Evolutionary conservation across 2,797 vertebrate species (phyloP).

Genomic region (Semaprochilodus insignis): DNA sequence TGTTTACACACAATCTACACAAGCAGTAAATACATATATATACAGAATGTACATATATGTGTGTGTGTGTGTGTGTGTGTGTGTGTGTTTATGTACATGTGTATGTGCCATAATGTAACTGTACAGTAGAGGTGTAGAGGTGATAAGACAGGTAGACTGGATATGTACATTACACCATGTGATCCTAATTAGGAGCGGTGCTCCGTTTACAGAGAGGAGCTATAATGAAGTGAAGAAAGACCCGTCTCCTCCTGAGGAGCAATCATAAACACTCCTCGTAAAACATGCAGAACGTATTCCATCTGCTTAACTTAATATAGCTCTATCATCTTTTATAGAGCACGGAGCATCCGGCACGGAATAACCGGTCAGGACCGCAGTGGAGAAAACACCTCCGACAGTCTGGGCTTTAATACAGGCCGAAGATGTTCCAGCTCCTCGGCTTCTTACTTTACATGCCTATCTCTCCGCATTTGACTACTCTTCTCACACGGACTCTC

Average conservation of each 20-base stretch:
- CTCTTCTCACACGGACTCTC: slow-evolving; percentile 4
- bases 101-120: no score
- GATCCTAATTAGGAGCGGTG: background rate
- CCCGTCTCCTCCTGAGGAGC: background rate
- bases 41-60: no score
- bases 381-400: background rate
- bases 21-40: no score
- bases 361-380: background rate
- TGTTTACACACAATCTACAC: no score
- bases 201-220: background rate
- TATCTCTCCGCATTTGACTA: slow-evolving; percentile 25
- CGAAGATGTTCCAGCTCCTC: background rate
- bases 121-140: no score
- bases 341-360: slow-evolving; percentile 12
- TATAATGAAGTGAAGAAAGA: background rate
- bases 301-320: slow-evolving; percentile 39
- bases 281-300: slow-evolving; percentile 27
- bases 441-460: slow-evolving; percentile 15
- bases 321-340: slow-evolving; percentile 30
- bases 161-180: no score
- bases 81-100: no score
- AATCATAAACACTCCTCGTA: slow-evolving; percentile 17
- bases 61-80: no score
- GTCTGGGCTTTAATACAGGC: background rate
- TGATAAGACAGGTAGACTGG: no score